These are phyloP conservation scores for Coturnix japonica DNA, from an alignment of 2,113 vertebrate species.

Conservation along the genomic window DNA sequence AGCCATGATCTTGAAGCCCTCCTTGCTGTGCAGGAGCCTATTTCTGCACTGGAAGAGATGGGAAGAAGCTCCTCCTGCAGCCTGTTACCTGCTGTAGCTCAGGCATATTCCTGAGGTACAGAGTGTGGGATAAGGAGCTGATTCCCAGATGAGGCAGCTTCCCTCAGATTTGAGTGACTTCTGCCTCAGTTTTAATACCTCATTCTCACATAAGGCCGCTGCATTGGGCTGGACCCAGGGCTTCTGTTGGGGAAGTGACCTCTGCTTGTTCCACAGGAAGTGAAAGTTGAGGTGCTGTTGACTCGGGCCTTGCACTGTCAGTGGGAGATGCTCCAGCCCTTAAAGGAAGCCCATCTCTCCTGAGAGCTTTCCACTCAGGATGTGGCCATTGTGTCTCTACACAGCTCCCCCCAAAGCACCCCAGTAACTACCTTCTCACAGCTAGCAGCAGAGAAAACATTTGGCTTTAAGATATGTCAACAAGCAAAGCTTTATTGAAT, in stretches of 20 bases:
- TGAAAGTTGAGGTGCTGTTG: background rate
- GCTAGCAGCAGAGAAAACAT: background rate
- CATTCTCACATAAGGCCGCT: background rate
- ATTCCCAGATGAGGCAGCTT: background rate
- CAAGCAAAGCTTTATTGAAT: constrained; percentile 65
- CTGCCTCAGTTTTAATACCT: background rate
- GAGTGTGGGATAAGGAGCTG: background rate
- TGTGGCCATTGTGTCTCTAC: fast-evolving
- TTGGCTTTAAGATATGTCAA: background rate
- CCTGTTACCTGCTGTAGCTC: background rate
- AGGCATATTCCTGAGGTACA: fast-evolving
- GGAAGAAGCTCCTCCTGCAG: fast-evolving
- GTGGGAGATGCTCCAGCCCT: background rate
- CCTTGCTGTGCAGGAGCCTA: background rate
- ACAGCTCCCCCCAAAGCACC: too few species aligned
- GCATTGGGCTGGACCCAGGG: background rate
- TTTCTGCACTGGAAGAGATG: background rate
- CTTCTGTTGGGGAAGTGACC: background rate
- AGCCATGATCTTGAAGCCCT: too few species aligned
- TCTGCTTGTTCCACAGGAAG: background rate
- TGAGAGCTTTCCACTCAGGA: background rate
- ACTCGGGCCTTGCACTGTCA: background rate
- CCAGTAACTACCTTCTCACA: background rate
- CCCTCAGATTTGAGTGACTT: background rate
- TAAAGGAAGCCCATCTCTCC: background rate